phyloP scores from a whole-genome alignment of 2,888 invertebrate genomes.

The Platynereis dumerilii region DNA sequence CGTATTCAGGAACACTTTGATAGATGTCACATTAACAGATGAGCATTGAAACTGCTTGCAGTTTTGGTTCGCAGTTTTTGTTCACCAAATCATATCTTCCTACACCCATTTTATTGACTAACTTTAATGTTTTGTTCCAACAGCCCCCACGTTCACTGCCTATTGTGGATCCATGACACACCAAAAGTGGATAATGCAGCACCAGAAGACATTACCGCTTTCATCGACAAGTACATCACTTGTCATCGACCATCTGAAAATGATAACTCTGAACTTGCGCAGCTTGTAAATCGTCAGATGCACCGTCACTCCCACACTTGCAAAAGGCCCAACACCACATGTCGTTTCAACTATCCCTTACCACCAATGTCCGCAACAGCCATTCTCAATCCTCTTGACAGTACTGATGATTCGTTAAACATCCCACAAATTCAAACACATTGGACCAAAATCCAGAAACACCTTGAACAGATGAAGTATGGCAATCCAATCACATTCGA shows the following conservation, averaged over 20 bases:
- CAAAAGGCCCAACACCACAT: conserved; percentile 6
- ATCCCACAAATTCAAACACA: too few relatives aligned
- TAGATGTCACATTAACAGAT: too few relatives aligned
- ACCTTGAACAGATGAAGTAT: too few relatives aligned
- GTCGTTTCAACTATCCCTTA: conserved; percentile 18
- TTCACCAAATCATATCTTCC: too few relatives aligned
- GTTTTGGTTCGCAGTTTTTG: too few relatives aligned
- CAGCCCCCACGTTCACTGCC: conserved; percentile 7
- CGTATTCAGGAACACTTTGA: too few relatives aligned
- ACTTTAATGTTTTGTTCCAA: too few relatives aligned
- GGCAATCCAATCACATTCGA: not conserved
- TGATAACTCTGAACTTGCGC: not conserved
- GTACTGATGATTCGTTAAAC: too few relatives aligned
- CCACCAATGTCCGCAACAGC: not conserved
- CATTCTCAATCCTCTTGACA: too few relatives aligned
- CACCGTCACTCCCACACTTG: conserved; percentile 20
- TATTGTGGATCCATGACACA: conserved; percentile 9
- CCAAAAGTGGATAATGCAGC: not conserved
- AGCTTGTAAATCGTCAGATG: not conserved
- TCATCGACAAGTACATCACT: conserved; percentile 15
- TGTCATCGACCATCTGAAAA: not conserved
- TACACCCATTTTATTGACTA: too few relatives aligned
- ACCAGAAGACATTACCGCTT: conserved; percentile 3
- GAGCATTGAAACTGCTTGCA: too few relatives aligned
- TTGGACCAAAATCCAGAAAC: too few relatives aligned